Base-by-base conservation (phyloP, 1,140 invertebrate species). In the Sitophilus oryzae region DNA sequence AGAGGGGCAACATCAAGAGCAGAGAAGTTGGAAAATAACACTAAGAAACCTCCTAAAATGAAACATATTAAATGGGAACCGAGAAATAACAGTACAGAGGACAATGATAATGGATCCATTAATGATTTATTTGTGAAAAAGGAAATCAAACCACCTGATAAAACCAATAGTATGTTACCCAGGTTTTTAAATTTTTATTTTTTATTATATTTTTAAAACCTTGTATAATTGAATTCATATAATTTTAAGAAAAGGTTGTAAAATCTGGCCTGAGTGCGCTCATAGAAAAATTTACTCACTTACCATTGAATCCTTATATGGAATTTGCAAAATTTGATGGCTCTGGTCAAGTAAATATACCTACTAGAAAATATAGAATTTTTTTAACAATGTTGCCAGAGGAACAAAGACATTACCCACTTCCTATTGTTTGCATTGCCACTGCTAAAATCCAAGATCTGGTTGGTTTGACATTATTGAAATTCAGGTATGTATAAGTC, bases 291-390 rank as follows among this genome's bases (percentile, higher is more conserved):
- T 86, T 79, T 64, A 84, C 85, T 0, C 78, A 82, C 66, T 66
- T 86, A 45, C 85, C 87, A 18, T 78, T 84, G 62, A 93, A 93
- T 76, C 88, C 90, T 18, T 96, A 91, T 73, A 79, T 86, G 42
- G 86, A 92, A 67, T 97, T 87, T 78, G 87, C 90, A 10, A 90
- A 86, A 71, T 96, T 89, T 74, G 93, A 98, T 80, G 93, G 92
- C 54, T 34, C 34, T 65, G 86, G 84, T 20, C 87, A 89, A 72
- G 76, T 88, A 58, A 87, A 85, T 23, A 73, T 86, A 50, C 79
- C 83, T 23, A 83, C 83, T 3, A 88, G 89, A 69, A 87, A 84
- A 61, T 89, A 86, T 62, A 82, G 82, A 62, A 89, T 97, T 57
- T 97, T 88, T 67, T 79, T 96, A 67, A 91, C 86, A 42, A 91